Evolutionary conservation across 2,797 vertebrate species (phyloP).

Genomic region (Tinamus major): DNA sequence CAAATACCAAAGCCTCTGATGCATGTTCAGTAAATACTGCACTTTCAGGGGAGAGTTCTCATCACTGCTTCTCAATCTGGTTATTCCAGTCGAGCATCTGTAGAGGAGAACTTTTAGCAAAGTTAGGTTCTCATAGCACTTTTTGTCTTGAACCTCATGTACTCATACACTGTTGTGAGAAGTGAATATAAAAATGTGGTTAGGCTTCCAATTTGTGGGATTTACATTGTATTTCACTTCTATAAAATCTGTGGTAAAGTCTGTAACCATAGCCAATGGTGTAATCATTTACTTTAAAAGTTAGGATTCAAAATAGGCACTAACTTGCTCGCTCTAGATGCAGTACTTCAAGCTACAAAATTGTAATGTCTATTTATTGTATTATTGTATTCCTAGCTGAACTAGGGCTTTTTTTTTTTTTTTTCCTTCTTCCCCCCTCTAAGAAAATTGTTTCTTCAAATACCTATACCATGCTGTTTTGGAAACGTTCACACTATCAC

Average conservation of each 20-base stretch:
- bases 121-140: not conserved
- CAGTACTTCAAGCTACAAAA: not conserved
- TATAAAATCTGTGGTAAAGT: not conserved
- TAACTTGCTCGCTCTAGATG: not conserved
- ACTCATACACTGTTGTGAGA: not conserved
- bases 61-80: slow-evolving; percentile 19
- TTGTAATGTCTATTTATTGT: not conserved
- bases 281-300: not conserved
- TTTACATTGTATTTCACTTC: not conserved
- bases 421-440: no score
- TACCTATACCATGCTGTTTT: not conserved
- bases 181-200: not conserved
- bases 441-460: not conserved
- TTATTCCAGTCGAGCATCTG: slow-evolving; percentile 46
- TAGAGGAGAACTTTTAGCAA: not conserved
- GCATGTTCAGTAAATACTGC: not conserved
- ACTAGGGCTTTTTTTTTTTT: not conserved
- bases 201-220: not conserved
- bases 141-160: not conserved
- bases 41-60: not conserved
- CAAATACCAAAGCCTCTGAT: slow-evolving; percentile 63
- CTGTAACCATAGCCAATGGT: not conserved
- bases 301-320: not conserved
- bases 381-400: not conserved
- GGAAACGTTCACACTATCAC: not conserved